These are phyloP conservation scores for Ophonus ardosiacus DNA, from an alignment of 2,888 invertebrate genomes.

Conservation along the genomic window DNA sequence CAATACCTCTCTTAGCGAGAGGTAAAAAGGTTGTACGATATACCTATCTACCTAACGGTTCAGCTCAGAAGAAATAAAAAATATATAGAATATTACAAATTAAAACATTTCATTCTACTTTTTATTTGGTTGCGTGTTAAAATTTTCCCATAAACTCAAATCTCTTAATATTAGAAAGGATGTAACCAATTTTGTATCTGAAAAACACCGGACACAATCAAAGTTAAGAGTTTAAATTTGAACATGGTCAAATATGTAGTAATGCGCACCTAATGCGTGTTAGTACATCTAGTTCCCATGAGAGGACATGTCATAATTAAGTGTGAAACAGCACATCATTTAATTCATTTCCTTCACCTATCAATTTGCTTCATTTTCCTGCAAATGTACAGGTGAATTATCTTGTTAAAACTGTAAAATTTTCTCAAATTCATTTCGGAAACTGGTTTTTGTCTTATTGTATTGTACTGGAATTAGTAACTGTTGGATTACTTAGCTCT, in stretches of 20 bases:
- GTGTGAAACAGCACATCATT: constrained; percentile 30
- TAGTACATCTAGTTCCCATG: constrained; percentile 12
- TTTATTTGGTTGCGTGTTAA: background rate
- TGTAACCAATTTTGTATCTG: background rate
- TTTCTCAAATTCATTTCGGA: no score
- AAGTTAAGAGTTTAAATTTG: background rate
- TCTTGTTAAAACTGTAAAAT: background rate
- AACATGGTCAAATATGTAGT: background rate
- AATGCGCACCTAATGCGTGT: background rate
- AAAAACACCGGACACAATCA: constrained; percentile 12
- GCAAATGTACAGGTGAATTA: background rate
- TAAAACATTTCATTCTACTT: no score
- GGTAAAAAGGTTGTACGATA: no score
- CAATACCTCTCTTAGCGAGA: no score
- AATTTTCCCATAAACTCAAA: background rate
- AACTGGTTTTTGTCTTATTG: no score
- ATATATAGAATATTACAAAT: no score
- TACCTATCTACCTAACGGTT: no score
- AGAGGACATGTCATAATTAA: constrained; percentile 20
- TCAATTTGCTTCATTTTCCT: constrained; percentile 24
- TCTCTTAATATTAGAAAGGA: background rate
- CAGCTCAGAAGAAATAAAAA: no score
- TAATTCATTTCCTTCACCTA: constrained; percentile 14
- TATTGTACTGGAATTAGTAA: no score
- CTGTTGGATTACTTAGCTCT: background rate